These are phyloP conservation scores for Drosophila lowei DNA, from an alignment of 1,140 invertebrate species.

Conservation along the genomic window DNA sequence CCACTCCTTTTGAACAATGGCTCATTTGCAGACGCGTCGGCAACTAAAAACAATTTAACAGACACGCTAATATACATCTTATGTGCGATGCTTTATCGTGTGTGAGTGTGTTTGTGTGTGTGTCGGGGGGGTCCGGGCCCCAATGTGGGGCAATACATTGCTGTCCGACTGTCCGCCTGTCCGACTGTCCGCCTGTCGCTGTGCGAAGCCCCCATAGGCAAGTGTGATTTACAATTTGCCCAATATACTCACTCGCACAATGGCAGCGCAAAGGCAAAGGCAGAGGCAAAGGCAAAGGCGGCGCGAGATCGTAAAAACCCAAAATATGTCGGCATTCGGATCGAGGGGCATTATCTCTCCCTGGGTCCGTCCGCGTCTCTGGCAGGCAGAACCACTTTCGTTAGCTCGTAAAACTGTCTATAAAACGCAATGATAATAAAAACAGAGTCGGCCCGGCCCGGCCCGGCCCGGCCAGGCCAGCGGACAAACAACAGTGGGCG, in stretches of 20 bases:
- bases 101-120: not conserved
- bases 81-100: conserved; percentile 40
- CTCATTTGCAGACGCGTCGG: conserved; percentile 75
- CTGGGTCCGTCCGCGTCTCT: conserved; percentile 1
- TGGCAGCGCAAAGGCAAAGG: conserved; percentile 24
- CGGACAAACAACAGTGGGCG: conserved; percentile 35
- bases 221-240: conserved; percentile 73
- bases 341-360: conserved; percentile 55
- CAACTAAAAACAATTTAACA: conserved; percentile 76
- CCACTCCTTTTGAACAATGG: conserved; percentile 52
- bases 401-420: conserved; percentile 80
- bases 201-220: conserved; percentile 15
- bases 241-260: conserved; percentile 37
- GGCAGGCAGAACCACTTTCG: conserved; percentile 72
- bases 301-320: conserved; percentile 64
- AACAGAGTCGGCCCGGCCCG: conserved; percentile 50
- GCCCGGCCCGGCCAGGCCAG: conserved; percentile 36
- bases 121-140: not conserved
- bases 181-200: conserved; percentile 16
- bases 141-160: conserved; percentile 16
- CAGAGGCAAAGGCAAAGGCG: conserved; percentile 14
- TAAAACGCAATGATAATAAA: conserved; percentile 81
- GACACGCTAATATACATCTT: conserved; percentile 71
- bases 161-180: conserved; percentile 15
- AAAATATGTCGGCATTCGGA: conserved; percentile 65